These are phyloP conservation scores for Drosophila burlai DNA, from an alignment of 1,140 invertebrate genomes.

Conservation along the genomic window DNA sequence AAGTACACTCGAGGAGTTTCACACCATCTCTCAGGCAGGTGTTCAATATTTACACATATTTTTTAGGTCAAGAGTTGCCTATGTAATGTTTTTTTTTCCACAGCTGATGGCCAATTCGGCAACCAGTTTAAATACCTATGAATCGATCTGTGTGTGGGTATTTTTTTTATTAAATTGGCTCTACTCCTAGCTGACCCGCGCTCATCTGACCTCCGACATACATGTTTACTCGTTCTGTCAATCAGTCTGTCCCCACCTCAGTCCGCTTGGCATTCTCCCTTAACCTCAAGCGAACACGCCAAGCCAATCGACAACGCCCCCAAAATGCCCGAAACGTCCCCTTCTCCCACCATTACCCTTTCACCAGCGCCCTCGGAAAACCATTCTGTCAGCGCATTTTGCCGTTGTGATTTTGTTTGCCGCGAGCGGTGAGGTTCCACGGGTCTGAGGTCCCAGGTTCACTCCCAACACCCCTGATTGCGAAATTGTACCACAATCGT, in stretches of 20 bases:
- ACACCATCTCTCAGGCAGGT: conserved; percentile 16
- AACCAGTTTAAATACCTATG: conserved; percentile 31
- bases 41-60: conserved; percentile 41
- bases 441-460: conserved; percentile 25
- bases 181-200: conserved; percentile 23
- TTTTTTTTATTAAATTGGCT: conserved; percentile 49
- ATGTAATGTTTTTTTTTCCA: not conserved
- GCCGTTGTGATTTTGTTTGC: conserved; percentile 46
- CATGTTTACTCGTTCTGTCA: conserved; percentile 60
- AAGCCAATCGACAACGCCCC: conserved; percentile 19
- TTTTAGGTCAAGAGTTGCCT: not conserved
- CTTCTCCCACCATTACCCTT: not conserved
- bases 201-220: conserved; percentile 30
- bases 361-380: conserved; percentile 21
- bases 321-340: not conserved
- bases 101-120: conserved; percentile 38
- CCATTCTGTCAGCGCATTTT: conserved; percentile 40
- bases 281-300: conserved; percentile 62
- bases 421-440: conserved; percentile 8
- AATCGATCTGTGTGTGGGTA: conserved; percentile 11
- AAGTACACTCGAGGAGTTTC: conserved; percentile 28
- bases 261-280: conserved; percentile 24
- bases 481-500: conserved; percentile 16
- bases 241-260: conserved; percentile 43
- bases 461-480: conserved; percentile 16